These are phyloP conservation scores for Charina bottae DNA, from an alignment of 2,113 vertebrate genomes.

Conservation along the genomic window DNA sequence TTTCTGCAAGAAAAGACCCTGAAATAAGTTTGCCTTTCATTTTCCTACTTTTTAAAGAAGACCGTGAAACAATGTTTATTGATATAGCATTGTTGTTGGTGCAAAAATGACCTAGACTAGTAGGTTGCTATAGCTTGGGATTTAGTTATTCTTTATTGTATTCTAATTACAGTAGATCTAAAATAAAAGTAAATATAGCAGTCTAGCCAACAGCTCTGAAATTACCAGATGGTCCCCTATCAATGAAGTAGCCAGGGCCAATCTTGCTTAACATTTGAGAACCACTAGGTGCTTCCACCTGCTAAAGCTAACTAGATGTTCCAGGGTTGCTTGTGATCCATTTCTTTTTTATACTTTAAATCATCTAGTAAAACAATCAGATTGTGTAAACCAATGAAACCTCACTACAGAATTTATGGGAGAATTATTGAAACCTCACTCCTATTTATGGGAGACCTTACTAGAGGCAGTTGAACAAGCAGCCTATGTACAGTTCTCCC, in stretches of 20 bases:
- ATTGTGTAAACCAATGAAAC: background rate
- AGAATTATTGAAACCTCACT: background rate
- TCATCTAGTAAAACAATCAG: background rate
- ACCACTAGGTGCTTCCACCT: background rate
- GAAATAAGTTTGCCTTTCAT: slow-evolving; percentile 46
- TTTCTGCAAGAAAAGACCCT: slow-evolving; percentile 49
- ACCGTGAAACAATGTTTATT: background rate
- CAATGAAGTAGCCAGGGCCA: background rate
- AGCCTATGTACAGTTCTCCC: background rate
- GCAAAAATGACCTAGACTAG: background rate
- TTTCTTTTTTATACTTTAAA: background rate
- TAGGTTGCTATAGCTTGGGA: background rate
- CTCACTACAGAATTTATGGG: background rate
- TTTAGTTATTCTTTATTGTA: background rate
- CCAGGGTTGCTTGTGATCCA: background rate
- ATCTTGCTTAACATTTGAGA: background rate
- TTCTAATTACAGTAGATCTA: background rate
- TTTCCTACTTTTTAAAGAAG: slow-evolving; percentile 26
- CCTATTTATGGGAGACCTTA: background rate
- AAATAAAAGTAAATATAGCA: background rate
- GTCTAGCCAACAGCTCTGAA: no score
- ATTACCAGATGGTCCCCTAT: background rate
- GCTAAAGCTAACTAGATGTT: background rate
- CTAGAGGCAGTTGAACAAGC: background rate
- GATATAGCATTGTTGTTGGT: background rate